Conservation (phyloP, 2,797 vertebrate species). For the Alcedo atthis region DNA sequence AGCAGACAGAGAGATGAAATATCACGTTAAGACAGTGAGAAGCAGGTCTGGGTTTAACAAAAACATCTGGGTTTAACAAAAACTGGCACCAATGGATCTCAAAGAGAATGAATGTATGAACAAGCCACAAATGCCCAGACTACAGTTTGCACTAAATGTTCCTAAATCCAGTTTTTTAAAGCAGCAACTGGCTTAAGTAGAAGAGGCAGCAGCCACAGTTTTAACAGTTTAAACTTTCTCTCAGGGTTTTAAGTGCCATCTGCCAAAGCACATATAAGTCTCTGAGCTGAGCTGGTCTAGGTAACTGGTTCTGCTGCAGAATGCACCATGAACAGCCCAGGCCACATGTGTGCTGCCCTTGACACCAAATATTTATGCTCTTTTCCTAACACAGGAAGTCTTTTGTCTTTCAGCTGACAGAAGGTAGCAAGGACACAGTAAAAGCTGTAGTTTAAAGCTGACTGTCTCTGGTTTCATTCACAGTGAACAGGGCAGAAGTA, state of each 20-base stretch:
- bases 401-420: not conserved
- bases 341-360: rapidly evolving
- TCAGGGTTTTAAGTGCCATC: not conserved
- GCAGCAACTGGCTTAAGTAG: not conserved
- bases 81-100: not conserved
- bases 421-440: not conserved
- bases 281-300: not conserved
- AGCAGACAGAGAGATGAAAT: not conserved
- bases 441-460: not conserved
- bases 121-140: not conserved
- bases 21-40: not conserved
- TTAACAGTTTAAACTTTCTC: not conserved
- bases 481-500: not conserved
- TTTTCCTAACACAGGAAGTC: not conserved
- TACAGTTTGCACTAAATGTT: not conserved
- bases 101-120: not conserved
- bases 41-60: not conserved
- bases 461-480: not conserved
- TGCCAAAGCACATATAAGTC: not conserved
- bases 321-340: not conserved
- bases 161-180: not conserved
- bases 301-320: not conserved
- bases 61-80: not conserved
- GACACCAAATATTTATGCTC: not conserved
- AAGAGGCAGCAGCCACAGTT: not conserved